Percentiles rank a stretch among this genome's conserved stretches.
Evolutionary conservation across 2,888 invertebrate genomes (phyloP).

Genomic region (Hemaris fuciformis): DNA sequence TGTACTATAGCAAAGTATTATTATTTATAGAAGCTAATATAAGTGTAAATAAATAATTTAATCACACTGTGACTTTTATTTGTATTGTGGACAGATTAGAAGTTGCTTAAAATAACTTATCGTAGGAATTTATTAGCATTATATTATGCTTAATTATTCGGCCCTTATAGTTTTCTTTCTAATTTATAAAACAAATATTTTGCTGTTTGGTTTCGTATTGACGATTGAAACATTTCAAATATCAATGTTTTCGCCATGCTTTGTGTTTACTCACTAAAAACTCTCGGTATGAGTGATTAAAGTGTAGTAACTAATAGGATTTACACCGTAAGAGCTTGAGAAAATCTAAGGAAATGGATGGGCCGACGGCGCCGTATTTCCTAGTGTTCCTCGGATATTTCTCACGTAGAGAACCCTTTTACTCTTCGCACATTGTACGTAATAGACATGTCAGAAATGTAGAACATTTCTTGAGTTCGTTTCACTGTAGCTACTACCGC

Average conservation of each 20-base stretch:
- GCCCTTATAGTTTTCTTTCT: too few relatives aligned
- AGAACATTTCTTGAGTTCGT: background rate
- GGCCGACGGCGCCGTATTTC: conserved; percentile 19
- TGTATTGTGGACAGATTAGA: background rate
- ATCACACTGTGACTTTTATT: conserved; percentile 13
- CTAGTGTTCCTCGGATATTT: conserved; percentile 17
- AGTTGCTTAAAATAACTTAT: too few relatives aligned
- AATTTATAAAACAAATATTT: too few relatives aligned
- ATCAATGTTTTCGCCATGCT: background rate
- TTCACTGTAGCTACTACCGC: background rate
- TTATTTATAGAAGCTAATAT: conserved; percentile 27
- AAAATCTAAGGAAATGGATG: conserved; percentile 20
- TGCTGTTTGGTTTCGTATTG: background rate
- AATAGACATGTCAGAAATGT: conserved; percentile 2
- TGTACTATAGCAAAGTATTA: conserved; percentile 39
- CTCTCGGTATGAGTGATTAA: background rate
- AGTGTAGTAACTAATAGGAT: background rate
- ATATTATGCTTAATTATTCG: too few relatives aligned
- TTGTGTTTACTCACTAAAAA: background rate
- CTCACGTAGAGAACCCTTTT: conserved; percentile 26
- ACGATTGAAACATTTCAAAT: background rate
- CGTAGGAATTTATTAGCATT: too few relatives aligned
- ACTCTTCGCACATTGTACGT: conserved; percentile 22
- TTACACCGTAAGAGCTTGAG: background rate
- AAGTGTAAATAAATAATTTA: conserved; percentile 26